Percentiles rank a stretch among this genome's conserved stretches.
Conservation (phyloP, 2,113 vertebrate genomes). For the Notothenia rossii region DNA sequence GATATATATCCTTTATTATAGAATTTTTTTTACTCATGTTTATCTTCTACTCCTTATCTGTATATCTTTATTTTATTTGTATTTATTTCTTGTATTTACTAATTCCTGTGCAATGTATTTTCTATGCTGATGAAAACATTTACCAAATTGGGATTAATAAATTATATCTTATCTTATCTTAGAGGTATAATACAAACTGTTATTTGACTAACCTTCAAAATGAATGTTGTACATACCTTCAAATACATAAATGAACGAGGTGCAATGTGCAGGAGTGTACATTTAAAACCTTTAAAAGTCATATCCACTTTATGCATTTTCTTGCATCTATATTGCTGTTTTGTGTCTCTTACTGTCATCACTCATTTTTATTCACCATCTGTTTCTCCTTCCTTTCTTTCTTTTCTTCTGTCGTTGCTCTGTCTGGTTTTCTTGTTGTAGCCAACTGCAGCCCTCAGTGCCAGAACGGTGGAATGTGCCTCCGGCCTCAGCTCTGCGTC, state of each 20-base stretch:
- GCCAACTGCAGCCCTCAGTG: constrained; percentile 94
- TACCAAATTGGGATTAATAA: too few species aligned
- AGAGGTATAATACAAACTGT: background rate
- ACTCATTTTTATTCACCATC: constrained; percentile 27
- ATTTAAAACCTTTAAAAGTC: background rate
- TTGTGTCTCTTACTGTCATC: constrained; percentile 15
- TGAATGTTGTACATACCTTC: background rate
- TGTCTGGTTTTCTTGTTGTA: constrained; percentile 77
- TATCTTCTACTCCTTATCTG: too few species aligned
- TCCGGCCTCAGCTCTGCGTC: constrained; percentile 94
- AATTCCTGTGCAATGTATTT: too few species aligned
- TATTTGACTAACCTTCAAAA: background rate
- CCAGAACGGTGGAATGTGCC: constrained; percentile 97
- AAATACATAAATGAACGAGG: background rate
- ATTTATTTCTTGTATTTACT: too few species aligned
- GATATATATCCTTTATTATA: too few species aligned
- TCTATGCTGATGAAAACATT: too few species aligned
- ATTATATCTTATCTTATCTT: too few species aligned
- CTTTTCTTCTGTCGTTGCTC: constrained; percentile 24
- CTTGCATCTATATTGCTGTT: constrained; percentile 3
- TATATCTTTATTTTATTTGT: too few species aligned
- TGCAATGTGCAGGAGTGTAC: background rate
- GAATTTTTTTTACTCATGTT: too few species aligned
- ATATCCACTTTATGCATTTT: constrained; percentile 2
- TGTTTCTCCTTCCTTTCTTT: constrained; percentile 35